Evolutionary conservation across 2,888 invertebrate species (phyloP), one percentile per base, ranked within the genome.

Genomic region (Marasmarcha lunaedactyla): DNA sequence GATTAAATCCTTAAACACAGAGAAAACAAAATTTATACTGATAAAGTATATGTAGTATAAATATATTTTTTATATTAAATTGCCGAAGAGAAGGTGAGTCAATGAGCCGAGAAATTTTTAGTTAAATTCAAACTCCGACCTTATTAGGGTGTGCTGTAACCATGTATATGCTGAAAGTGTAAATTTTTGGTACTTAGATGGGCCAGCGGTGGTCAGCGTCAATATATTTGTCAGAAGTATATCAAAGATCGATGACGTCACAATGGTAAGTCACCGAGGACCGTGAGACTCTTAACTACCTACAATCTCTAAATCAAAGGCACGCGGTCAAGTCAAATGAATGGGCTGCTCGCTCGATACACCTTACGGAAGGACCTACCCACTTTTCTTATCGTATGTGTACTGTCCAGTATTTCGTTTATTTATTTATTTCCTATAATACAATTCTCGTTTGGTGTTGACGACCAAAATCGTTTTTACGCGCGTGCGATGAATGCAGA

Each of bases 141-240:
- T 5, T 5, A 7, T 20, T 20, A 20, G 20, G 20, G 20, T 20
- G 7, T 20, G 2, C 9, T 30, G 10, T 30, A 10, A 30, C n/a
- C 10, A 20, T 30, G 30, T n/a, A n/a, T 30, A 3, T 30, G 30
- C 30, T 65, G 57, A 56, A 72, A 63, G 60, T 59, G 61, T 70
- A 64, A 71, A 78, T 79, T 83, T 78, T 83, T 83, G 77, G 76
- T 78, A 79, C 78, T 77, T 78, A 81, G 93, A 93, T 92, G 96
- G 96, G 79, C 95, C 96, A 77, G 94, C 96, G 81, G 90, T 93
- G 86, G 96, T 97, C 85, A 90, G 90, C 87, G 95, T 97, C 89
- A 97, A 97, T 93, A 95, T 97, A 88, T 95, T 94, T 91, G 93
- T 97, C 87, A 89, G 97, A 90, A 97, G 96, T 93, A 95, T 97